Evolutionary conservation across 1,140 invertebrate species (phyloP), one percentile per base, ranked within the genome.

Genomic region (Phocides pigmalion): DNA sequence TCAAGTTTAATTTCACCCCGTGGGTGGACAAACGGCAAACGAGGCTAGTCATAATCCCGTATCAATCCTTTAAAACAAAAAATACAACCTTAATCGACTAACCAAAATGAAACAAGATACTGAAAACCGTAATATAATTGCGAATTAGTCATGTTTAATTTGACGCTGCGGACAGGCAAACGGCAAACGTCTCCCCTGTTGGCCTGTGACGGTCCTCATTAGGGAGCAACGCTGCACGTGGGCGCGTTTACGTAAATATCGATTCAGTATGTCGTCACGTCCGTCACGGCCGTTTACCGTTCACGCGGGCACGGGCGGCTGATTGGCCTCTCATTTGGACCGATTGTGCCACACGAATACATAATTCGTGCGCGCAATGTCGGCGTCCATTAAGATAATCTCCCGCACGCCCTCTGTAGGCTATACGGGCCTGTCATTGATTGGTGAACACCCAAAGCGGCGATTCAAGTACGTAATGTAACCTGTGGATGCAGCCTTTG

Each of bases 311-410:
- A 63, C 69, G 22, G 79, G 63, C 59, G 69, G 68, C 74, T 81
- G 85, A 88, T 88, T 86, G 85, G 76, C 78, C 77, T 75, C 81
- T 87, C 85, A 85, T 89, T 89, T 89, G 80, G 74, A 64, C 62
- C 78, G 75, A 84, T 87, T 85, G 82, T 84, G 76, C 69, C 67
- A 54, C 72, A 70, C 76, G 82, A 79, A 84, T 83, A 82, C 82
- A 79, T 87, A 87, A 84, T 82, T 79, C 65, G 72, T 72, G 67
- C 65, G 69, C 75, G 68, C 65, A 51, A 56, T 51, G 66, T 56
- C 62, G 72, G 70, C 64, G 66, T 70, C 72, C 72, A 83, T 86
- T 82, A 84, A 84, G 80, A 84, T 88, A 86, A 88, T 87, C 82
- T 81, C 64, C 49, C 17, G 66, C 50, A 11, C 64, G 44, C 25